Evolutionary conservation across 2,113 vertebrate species (phyloP).

Genomic region (Gila orcuttii): DNA sequence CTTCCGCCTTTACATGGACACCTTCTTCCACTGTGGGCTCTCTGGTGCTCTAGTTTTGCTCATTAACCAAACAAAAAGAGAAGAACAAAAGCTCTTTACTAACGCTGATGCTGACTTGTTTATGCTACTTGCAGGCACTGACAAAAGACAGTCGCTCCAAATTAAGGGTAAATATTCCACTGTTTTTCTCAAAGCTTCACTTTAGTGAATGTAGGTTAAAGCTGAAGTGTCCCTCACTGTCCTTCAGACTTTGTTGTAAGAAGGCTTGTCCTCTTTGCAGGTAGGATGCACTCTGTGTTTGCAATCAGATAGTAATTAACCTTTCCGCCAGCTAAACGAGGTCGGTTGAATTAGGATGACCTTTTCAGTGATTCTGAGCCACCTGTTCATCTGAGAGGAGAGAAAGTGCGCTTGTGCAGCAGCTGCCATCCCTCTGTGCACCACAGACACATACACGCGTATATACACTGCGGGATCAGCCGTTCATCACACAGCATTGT

Average conservation of each 20-base stretch:
- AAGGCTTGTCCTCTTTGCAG: neutral
- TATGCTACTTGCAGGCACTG: constrained; percentile 73
- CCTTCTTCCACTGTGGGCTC: constrained; percentile 3
- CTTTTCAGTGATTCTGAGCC: constrained; percentile 28
- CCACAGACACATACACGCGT: neutral
- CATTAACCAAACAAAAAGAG: neutral
- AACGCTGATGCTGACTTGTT: constrained; percentile 62
- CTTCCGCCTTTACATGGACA: neutral
- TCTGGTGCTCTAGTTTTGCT: constrained; percentile 16
- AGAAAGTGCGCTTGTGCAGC: neutral
- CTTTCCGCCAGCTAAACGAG: constrained; percentile 42
- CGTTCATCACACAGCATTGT: neutral
- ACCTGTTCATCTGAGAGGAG: constrained; percentile 19
- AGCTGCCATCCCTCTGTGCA: neutral
- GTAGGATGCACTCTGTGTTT: constrained; percentile 31
- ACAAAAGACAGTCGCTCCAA: constrained; percentile 69
- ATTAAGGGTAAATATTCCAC: constrained; percentile 70
- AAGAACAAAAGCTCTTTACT: constrained; percentile 33
- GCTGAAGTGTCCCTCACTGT: constrained; percentile 6
- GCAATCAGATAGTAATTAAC: constrained; percentile 34
- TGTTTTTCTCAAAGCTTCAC: constrained; percentile 31
- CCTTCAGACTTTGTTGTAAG: neutral
- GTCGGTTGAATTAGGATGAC: constrained; percentile 37
- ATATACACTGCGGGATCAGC: neutral
- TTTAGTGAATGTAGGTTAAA: constrained; percentile 12